These are phyloP conservation scores for Eretmochelys imbricata DNA, from an alignment of 2,113 vertebrate genomes.

Conservation along the genomic window DNA sequence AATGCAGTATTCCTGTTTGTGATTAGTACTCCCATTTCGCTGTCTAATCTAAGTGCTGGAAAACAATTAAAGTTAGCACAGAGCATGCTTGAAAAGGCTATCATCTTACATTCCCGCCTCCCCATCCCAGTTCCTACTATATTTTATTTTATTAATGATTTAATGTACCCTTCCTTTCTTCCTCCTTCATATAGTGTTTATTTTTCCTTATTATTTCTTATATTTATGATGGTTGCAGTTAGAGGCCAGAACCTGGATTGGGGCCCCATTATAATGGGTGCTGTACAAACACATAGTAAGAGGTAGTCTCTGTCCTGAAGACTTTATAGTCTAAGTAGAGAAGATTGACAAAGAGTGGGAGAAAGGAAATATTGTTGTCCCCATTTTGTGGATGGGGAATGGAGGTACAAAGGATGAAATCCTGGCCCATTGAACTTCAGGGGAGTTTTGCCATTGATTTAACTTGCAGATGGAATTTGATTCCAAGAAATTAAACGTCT, in stretches of 20 bases:
- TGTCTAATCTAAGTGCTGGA: conserved; percentile 25
- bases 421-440: accelerated
- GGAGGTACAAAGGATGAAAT: accelerated
- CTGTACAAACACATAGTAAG: not conserved
- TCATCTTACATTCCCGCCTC: not conserved
- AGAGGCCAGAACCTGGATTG: not conserved
- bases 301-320: not conserved
- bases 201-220: not conserved
- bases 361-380: not conserved
- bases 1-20: conserved; percentile 2
- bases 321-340: not conserved
- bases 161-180: not conserved
- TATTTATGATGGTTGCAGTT: not conserved
- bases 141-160: conserved; percentile 9
- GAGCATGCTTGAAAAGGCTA: not conserved
- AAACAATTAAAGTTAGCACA: conserved; percentile 25
- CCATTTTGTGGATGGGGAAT: accelerated
- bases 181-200: no score
- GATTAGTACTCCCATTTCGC: not conserved
- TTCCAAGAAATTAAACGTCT: not conserved
- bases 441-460: not conserved
- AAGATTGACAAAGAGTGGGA: accelerated
- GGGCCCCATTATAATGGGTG: accelerated
- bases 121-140: not conserved
- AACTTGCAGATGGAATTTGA: not conserved